Percentiles rank a stretch among this genome's conserved stretches.
phyloP scores from a whole-genome alignment of 2,113 vertebrate genomes.

The Varanus komodoensis region DNA sequence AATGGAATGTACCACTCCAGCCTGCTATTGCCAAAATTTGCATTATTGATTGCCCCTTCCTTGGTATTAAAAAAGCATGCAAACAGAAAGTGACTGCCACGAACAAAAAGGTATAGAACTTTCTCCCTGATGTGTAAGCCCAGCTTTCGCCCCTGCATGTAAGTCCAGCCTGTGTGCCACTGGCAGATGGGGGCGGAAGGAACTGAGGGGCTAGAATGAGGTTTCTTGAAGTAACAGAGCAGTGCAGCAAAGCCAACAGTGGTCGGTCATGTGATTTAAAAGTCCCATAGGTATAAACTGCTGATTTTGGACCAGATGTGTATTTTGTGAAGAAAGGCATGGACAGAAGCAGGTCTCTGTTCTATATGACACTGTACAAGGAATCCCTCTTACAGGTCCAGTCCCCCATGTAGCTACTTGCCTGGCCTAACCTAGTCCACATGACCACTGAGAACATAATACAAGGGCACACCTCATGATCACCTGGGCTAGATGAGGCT shows the following conservation, averaged over 20 bases:
- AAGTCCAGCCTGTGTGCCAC: background rate
- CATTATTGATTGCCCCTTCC: background rate
- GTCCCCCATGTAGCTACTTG: no score
- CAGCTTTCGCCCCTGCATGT: no score
- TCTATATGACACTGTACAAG: background rate
- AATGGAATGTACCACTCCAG: background rate
- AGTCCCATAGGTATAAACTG: background rate
- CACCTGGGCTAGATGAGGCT: background rate
- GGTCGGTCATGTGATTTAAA: background rate
- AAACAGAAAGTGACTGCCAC: background rate
- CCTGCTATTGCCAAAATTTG: background rate
- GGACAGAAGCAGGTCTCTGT: background rate
- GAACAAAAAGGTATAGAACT: background rate
- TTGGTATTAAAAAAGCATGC: background rate
- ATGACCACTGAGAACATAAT: no score
- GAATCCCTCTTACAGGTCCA: background rate
- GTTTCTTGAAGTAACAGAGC: background rate
- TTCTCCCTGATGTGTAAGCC: background rate
- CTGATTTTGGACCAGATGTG: background rate
- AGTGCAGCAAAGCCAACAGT: background rate
- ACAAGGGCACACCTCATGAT: no score
- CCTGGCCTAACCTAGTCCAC: no score
- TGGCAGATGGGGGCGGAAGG: background rate
- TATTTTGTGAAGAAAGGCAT: background rate
- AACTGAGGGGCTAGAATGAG: background rate